Conservation (phyloP, 2,113 vertebrate genomes). For the Psephotus haematonotus region DNA sequence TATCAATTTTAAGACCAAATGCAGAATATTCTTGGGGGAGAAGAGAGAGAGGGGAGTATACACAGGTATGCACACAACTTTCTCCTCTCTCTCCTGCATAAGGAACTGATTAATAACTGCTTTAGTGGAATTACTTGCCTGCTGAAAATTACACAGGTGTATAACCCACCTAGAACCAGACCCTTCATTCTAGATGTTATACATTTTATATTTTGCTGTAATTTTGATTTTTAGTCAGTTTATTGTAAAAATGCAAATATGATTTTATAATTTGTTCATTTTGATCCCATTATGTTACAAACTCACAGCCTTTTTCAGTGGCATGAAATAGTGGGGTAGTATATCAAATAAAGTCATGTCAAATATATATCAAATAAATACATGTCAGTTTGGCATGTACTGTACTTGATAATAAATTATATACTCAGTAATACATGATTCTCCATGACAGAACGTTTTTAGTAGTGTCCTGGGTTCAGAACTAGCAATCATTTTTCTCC, state of each 20-base stretch:
- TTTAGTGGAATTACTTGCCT: not conserved
- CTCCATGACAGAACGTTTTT: not conserved
- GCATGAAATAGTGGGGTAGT: not conserved
- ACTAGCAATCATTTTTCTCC: not conserved
- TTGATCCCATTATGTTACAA: not conserved
- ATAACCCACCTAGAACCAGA: not conserved
- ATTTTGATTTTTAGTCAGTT: not conserved
- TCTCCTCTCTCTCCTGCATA: not conserved
- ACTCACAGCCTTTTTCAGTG: not conserved
- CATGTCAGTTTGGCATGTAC: not conserved
- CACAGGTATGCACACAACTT: not conserved
- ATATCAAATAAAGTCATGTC: not conserved
- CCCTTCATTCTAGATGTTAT: not conserved
- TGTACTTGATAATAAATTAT: not conserved
- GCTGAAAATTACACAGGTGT: not conserved
- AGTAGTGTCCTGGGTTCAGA: not conserved
- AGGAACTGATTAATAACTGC: not conserved
- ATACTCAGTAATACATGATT: not conserved
- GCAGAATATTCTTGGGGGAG: not conserved
- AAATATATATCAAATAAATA: no score
- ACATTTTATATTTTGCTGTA: not conserved
- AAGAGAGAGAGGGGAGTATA: not conserved
- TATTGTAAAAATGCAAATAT: not conserved
- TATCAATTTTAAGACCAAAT: not conserved
- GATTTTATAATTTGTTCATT: not conserved